Percentiles rank a stretch among this genome's conserved stretches.
phyloP scores from a whole-genome alignment of 1,140 invertebrate species.

The Drosophila asahinai region DNA sequence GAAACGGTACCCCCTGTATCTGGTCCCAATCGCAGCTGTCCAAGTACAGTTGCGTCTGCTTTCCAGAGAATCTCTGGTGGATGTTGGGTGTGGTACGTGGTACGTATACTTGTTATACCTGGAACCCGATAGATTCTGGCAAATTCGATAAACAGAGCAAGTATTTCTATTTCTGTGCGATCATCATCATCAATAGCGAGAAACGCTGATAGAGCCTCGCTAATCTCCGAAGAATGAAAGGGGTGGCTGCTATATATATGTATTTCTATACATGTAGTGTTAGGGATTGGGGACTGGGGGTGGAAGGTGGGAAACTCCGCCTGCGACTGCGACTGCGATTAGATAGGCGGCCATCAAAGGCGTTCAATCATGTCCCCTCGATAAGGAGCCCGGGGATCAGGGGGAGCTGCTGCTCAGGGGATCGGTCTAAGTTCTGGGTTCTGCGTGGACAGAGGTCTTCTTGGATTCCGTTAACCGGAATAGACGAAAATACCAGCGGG shows the following conservation, averaged over 20 bases:
- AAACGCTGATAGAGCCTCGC: constrained; percentile 8
- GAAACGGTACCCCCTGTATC: background rate
- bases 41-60: constrained; percentile 12
- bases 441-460: background rate
- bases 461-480: constrained; percentile 20
- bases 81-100: background rate
- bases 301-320: constrained; percentile 31
- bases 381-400: constrained; percentile 42
- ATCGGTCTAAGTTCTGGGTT: background rate
- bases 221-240: background rate
- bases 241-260: background rate
- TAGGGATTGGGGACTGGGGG: background rate
- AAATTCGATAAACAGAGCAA: constrained; percentile 1
- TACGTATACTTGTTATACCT: background rate
- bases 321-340: constrained; percentile 51
- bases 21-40: constrained; percentile 12
- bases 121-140: constrained; percentile 17
- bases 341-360: constrained; percentile 72
- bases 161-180: background rate
- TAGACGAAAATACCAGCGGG: constrained; percentile 5
- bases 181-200: constrained; percentile 1
- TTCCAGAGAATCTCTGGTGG: constrained; percentile 15
- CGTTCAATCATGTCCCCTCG: constrained; percentile 62
- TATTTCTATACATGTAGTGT: background rate
- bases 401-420: constrained; percentile 3